Evolutionary conservation across 2,113 vertebrate genomes (phyloP).

Genomic region (Alosa alosa): DNA sequence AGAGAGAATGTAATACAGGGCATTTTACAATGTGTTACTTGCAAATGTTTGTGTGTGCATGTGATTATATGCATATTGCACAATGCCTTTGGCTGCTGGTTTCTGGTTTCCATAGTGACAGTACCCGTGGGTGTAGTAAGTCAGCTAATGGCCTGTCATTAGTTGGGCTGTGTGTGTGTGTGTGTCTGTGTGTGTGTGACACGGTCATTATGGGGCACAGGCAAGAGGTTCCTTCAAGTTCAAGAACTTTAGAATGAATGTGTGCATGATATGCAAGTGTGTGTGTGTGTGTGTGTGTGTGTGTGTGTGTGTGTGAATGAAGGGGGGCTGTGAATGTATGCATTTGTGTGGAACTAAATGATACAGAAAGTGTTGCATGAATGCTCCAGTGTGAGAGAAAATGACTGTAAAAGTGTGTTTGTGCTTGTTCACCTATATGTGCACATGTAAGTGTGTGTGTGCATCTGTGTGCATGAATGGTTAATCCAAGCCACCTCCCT

Average conservation of each 20-base stretch:
- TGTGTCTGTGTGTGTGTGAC: not conserved
- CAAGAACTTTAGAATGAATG: no score
- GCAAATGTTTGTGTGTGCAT: conserved; percentile 15
- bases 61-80: conserved; percentile 12
- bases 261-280: not conserved
- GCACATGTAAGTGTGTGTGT: not conserved
- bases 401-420: not conserved
- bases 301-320: not conserved
- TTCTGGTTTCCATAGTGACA: not conserved
- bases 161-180: not conserved
- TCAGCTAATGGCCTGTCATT: conserved; percentile 6
- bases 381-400: not conserved
- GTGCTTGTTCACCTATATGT: not conserved
- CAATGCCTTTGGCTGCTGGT: not conserved
- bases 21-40: not conserved
- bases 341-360: not conserved
- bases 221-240: not conserved
- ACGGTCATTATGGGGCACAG: conserved; percentile 25
- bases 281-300: not conserved
- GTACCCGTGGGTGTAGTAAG: conserved; percentile 17
- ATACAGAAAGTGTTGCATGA: no score
- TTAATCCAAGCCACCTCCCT: not conserved
- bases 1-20: not conserved
- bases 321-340: no score
- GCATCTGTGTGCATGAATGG: not conserved